Evolutionary conservation across 1,140 invertebrate species (phyloP).

Genomic region (Akabosia matsudoensis): DNA sequence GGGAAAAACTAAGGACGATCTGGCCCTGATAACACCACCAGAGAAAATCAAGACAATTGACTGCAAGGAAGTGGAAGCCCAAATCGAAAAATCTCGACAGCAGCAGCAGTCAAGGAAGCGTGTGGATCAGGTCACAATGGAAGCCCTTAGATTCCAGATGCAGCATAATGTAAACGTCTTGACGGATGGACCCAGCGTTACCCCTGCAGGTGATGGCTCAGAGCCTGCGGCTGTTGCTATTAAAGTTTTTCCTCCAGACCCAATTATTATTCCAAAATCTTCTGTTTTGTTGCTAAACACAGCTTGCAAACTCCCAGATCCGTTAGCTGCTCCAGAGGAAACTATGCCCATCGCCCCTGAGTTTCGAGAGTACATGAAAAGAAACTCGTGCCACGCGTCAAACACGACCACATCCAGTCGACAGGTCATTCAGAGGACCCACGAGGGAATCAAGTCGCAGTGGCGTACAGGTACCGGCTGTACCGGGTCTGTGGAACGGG

Average conservation of each 20-base stretch:
- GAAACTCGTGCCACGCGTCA: background rate
- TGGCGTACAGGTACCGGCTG: constrained; percentile 42
- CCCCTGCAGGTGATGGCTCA: background rate
- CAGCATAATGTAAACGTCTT: background rate
- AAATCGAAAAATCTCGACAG: background rate
- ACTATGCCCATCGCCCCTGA: background rate
- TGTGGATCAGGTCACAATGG: background rate
- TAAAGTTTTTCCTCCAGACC: constrained; percentile 20
- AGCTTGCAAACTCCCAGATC: background rate
- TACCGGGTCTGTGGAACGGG: constrained; percentile 34
- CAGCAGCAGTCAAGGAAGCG: constrained; percentile 3
- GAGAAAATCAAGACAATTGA: background rate
- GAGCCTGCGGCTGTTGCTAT: constrained; percentile 20
- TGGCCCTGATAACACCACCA: background rate
- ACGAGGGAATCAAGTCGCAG: background rate
- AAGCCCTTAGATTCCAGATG: background rate
- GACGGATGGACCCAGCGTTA: background rate
- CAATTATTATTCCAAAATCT: constrained; percentile 17
- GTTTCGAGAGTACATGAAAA: background rate
- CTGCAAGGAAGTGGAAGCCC: background rate
- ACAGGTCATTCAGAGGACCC: background rate
- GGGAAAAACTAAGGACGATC: background rate
- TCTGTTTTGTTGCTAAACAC: background rate
- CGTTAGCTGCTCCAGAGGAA: background rate
- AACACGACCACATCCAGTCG: background rate